Base-by-base conservation (phyloP, 1,140 invertebrate genomes). In the Procambarus virginalis region DNA sequence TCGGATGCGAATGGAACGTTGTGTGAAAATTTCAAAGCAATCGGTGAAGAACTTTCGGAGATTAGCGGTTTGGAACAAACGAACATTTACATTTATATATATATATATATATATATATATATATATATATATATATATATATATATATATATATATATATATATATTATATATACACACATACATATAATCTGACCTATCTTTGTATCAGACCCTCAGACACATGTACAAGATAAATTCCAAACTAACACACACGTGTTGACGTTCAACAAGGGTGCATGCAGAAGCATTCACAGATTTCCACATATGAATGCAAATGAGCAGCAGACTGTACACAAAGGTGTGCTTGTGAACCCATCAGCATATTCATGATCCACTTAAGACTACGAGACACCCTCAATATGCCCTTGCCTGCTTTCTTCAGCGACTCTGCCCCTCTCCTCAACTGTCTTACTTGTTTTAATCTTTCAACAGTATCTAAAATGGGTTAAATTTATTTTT, bases 321-420 rank as follows among this genome's bases (percentile, higher is more conserved):
- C 9, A 9, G 14, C n/a, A 22, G n/a, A 55, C 5, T 79, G n/a
- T 55, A 79, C 48, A 79, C 48, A 79, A 55, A 79, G 48, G 55
- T 55, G 9, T 2, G 20, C 68, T 73, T 22, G 68, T 73, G 3
- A 73, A 73, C 68, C 68, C 45, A 73, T 73, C 68, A 73, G 68
- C 68, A 73, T 73, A 73, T 73, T 73, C 68, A 73, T 73, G 68
- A 73, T 34, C 20, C 68, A 73, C 68, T 73, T 73, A 73, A 73
- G 68, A 34, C 68, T 8, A 5, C 20, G n/a, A 34, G 68, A 10
- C 68, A 4, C 68, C 14, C 68, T 68, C n/a, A 73, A 34, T 20
- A 73, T 34, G 22, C 5, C 68, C 8, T 8, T 73, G n/a, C 34
- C 6, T 34, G 8, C 10, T 8, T 20, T 34, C 68, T 9, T 55